phyloP scores from a whole-genome alignment of 2,888 invertebrate genomes.

The Lepidonotus clava region DNA sequence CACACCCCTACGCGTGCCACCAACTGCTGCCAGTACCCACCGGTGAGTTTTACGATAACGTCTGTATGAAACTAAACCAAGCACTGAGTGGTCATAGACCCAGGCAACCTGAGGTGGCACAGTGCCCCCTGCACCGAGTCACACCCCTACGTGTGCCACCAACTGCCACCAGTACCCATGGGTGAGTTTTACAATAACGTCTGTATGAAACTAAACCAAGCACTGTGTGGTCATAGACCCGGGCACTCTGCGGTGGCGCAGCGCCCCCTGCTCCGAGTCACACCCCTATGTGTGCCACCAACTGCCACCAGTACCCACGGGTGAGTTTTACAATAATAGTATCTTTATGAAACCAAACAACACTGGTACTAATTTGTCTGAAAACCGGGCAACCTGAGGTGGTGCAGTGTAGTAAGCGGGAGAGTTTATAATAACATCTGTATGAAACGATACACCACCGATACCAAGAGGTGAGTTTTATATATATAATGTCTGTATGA shows the following conservation, averaged over 20 bases:
- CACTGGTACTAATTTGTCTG: no score
- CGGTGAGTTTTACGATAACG: not conserved
- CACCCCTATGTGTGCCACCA: slow-evolving; percentile 4
- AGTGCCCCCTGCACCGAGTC: not conserved
- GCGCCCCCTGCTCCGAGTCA: not conserved
- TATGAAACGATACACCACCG: no score
- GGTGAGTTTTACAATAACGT: not conserved
- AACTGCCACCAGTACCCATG: not conserved
- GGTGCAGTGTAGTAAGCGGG: no score
- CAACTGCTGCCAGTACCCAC: slow-evolving; percentile 2
- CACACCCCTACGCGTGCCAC: not conserved
- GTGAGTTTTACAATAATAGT: no score
- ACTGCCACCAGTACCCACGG: not conserved
- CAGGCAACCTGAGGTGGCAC: not conserved
- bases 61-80: no score
- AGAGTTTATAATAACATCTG: no score
- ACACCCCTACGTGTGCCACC: not conserved
- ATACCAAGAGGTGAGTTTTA: no score
- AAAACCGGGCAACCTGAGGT: no score
- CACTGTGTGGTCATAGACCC: slow-evolving; percentile 1
- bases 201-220: no score
- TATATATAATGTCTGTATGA: no score
- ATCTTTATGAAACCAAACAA: no score
- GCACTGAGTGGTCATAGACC: not conserved
- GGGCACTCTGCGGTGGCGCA: not conserved